These are phyloP conservation scores for Spilarctia lutea DNA, from an alignment of 2,888 invertebrate genomes.

Conservation along the genomic window DNA sequence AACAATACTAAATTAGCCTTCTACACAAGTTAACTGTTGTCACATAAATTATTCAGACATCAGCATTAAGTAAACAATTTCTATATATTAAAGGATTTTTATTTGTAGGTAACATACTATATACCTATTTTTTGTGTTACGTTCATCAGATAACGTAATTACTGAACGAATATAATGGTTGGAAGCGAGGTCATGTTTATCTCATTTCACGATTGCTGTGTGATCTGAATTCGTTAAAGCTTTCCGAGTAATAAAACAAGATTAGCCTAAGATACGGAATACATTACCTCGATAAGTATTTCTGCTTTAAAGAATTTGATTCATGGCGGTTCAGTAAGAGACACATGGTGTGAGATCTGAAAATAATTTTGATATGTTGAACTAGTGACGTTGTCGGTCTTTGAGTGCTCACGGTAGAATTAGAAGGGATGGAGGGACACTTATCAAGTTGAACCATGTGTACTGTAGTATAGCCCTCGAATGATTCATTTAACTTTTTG, in stretches of 20 bases:
- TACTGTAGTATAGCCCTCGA: too few species aligned
- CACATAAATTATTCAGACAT: conserved; percentile 1
- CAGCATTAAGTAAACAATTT: conserved; percentile 15
- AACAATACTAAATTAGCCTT: background rate
- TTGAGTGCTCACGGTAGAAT: too few species aligned
- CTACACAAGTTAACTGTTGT: background rate
- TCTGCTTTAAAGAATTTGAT: background rate
- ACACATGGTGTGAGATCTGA: background rate
- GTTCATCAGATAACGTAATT: conserved; percentile 44
- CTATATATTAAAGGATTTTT: conserved; percentile 29
- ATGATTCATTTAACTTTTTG: too few species aligned
- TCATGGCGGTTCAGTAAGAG: background rate
- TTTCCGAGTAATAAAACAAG: conserved; percentile 33
- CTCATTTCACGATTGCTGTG: conserved; percentile 33
- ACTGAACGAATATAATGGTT: conserved; percentile 45
- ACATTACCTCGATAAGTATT: background rate
- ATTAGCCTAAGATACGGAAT: conserved; percentile 15
- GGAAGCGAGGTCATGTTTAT: conserved; percentile 38
- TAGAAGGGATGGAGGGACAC: too few species aligned
- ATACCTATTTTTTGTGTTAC: conserved; percentile 28
- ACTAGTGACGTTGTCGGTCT: too few species aligned
- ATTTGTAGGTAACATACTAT: too few species aligned
- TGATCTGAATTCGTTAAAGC: conserved; percentile 46
- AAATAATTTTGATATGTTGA: background rate
- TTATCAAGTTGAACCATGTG: too few species aligned